phyloP scores from a whole-genome alignment of 2,888 invertebrate species.

The Amaurobius ferox region DNA sequence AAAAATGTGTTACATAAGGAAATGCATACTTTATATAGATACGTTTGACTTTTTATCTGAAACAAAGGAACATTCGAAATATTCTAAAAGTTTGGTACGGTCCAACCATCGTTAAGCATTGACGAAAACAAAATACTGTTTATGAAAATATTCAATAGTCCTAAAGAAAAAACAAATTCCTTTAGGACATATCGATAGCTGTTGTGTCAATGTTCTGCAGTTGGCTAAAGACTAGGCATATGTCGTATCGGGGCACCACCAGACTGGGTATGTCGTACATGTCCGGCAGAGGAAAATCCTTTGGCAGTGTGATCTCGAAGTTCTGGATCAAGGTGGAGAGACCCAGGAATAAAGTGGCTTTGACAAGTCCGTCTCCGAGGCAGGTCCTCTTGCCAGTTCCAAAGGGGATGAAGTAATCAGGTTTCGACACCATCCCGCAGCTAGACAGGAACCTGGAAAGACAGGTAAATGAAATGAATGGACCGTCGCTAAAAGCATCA shows the following conservation, averaged over 20 bases:
- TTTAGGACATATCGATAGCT: constrained; percentile 32
- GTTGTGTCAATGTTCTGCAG: constrained; percentile 9
- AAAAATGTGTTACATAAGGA: too few species aligned
- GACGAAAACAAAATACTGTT: too few species aligned
- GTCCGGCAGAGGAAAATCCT: constrained; percentile 79
- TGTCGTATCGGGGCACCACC: constrained; percentile 56
- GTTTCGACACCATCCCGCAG: constrained; percentile 81
- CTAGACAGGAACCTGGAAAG: constrained; percentile 72
- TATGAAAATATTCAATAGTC: background rate
- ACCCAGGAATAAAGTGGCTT: constrained; percentile 83
- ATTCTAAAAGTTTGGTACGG: background rate
- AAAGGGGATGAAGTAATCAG: constrained; percentile 89
- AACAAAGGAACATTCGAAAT: background rate
- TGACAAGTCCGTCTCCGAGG: constrained; percentile 88
- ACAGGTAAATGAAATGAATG: constrained; percentile 48
- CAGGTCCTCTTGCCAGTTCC: constrained; percentile 90
- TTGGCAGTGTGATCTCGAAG: constrained; percentile 82
- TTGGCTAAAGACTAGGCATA: constrained; percentile 52
- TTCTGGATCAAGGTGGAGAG: constrained; percentile 85
- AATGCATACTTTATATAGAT: too few species aligned
- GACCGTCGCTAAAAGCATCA: background rate
- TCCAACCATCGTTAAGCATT: background rate
- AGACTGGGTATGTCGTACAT: constrained; percentile 63
- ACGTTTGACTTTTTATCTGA: background rate
- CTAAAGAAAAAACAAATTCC: too few species aligned